phyloP scores from a whole-genome alignment of 1,140 invertebrate genomes.

The Drosophila ironensis region DNA sequence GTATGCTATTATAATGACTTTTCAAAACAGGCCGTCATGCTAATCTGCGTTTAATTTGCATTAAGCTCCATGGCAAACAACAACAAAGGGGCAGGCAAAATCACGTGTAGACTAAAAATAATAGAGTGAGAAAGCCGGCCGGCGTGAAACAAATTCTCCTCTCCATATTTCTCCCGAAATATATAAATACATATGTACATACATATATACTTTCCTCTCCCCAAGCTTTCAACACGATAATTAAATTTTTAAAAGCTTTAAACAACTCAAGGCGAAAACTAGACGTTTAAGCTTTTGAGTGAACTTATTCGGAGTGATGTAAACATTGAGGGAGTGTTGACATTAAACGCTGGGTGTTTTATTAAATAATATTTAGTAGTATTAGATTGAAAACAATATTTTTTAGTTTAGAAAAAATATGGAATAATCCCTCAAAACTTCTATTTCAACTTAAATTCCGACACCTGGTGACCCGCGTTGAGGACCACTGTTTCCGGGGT shows the following conservation, averaged over 20 bases:
- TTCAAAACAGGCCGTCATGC: neutral
- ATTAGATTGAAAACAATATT: neutral
- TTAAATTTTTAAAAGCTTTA: conserved; percentile 22
- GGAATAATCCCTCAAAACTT: neutral
- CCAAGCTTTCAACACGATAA: conserved; percentile 1
- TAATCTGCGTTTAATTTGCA: conserved; percentile 8
- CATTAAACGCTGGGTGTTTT: too few relatives aligned
- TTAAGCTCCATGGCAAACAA: neutral
- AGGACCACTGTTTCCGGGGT: conserved; percentile 82
- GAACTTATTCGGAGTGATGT: neutral
- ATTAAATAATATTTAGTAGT: neutral
- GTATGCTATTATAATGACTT: neutral
- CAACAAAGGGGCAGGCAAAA: neutral
- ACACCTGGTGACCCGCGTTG: conserved; percentile 65
- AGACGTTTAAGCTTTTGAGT: conserved; percentile 17
- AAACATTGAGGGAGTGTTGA: neutral
- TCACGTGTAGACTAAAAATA: conserved; percentile 21
- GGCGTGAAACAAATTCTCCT: conserved; percentile 4
- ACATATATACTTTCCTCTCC: neutral
- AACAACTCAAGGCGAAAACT: conserved; percentile 1
- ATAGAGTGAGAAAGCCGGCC: conserved; percentile 13
- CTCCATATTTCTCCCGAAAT: conserved; percentile 1
- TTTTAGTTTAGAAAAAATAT: neutral
- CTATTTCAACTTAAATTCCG: conserved; percentile 52
- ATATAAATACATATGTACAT: too few relatives aligned